Base-by-base conservation (phyloP, 1,140 invertebrate species). In the Temnothorax longispinosus region DNA sequence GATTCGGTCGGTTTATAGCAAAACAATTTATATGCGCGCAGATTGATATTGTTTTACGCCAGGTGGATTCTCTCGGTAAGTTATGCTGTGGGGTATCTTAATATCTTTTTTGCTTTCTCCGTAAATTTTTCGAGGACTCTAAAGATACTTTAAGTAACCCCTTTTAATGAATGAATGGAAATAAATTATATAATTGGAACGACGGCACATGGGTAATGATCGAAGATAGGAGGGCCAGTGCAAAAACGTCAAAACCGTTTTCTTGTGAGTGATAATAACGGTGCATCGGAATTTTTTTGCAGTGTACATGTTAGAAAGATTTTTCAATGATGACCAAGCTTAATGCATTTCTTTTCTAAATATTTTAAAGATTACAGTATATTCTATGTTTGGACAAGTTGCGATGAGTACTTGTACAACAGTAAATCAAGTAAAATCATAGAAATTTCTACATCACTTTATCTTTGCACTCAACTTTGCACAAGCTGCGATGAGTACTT, bases 281-380 rank as follows among this genome's bases (percentile, higher is more conserved):
- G 21, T 82, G 67, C 67, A 74, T 82, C 38, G 21, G n/a, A 67
- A 21, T 74, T 13, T 54, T 21, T 58, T 82, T 44, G 78, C 56
- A 69, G 56, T 38, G 65, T 74, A 44, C 65, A 54, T 54, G 77
- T 82, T 74, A 56, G 62, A 56, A 58, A 27, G 41, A 5, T 13
- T 80, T 27, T 27, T 32, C 21, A 47, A 35, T 21, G 18, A 58
- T 27, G 15, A 2, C 10, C 67, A 27, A n/a, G 67, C 80, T 72
- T 82, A 82, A 82, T 82, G 78, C 67, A 44, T 82, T 82, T 82
- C 80, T 82, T 82, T 69, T 18, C n/a, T 44, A 52, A 82, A 74
- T 72, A 82, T 74, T 60, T 72, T 41, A 27, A 74, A 82, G 41
- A 74, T 82, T 82, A 58, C 41, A 58, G 52, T 35, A 56, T 27